Base-by-base conservation (phyloP, 2,113 vertebrate species). In the Xiphophorus hellerii region DNA sequence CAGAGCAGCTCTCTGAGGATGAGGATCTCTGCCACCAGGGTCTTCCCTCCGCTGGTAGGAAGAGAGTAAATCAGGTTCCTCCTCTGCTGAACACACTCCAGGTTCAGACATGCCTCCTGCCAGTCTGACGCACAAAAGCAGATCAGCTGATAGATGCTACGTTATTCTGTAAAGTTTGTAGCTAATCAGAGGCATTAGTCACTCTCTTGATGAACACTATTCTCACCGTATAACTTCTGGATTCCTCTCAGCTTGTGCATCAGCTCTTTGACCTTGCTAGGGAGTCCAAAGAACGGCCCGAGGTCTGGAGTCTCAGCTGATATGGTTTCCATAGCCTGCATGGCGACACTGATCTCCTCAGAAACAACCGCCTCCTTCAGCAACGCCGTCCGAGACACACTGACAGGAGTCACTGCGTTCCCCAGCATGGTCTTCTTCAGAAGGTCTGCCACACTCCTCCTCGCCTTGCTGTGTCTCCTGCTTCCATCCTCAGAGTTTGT, bases 1-100 rank as follows among this genome's bases (percentile, higher is more conserved):
- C 97, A 99, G 70, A 99, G 95, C 12, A 99, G 86, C 89, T 99
- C 97, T 61, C 95, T 94, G 7, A 98, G 94, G 84, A 98, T 96
- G 62, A 99, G 94, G 89, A 99, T 96, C 92, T 99, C 98, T 20
- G 98, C 97, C 14, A 99, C 98, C 1, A 99, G 95, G 0, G 98
- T 99, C 91, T 99, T 99, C 17, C 98, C 98, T 82, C 98, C 98
- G 66, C 97, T 95, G 11, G 98, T 99, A 76, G 98, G 98, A 27
- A 99, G 92, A 0, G 97, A 98, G 91, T 97, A 99, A 89, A 99
- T 99, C 42, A 99, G 94, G 83, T 99, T 99, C 92, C 78, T 97
- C 86, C 96, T 96, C 82, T 94, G 93, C 79, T 94, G 94, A 2
- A 99, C 92, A 42, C 94, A 97, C 64, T 95, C 94, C 88, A 99